Evolutionary conservation across 2,113 vertebrate species (phyloP).

Genomic region (Bubalus kerabau): DNA sequence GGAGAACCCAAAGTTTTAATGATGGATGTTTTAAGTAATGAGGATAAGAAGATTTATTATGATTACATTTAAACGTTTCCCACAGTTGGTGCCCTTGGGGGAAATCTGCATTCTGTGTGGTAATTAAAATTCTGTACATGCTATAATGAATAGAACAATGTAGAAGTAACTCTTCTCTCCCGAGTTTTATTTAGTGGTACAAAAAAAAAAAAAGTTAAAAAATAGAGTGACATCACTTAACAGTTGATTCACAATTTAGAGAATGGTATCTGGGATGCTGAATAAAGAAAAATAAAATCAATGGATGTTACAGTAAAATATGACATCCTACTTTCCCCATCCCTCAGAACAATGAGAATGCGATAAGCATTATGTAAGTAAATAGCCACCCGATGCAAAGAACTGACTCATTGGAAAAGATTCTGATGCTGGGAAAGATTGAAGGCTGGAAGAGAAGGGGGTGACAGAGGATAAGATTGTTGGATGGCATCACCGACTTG

Average conservation of each 20-base stretch:
- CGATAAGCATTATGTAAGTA: neutral
- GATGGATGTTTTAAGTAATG: conserved; percentile 37
- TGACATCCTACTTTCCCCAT: neutral
- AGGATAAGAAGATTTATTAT: conserved; percentile 5
- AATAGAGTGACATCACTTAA: neutral
- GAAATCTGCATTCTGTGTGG: neutral
- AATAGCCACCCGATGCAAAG: neutral
- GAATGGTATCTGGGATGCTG: neutral
- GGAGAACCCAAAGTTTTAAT: neutral
- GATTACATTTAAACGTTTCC: conserved; percentile 14
- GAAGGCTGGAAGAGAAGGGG: neutral
- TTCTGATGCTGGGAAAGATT: neutral
- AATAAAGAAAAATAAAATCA: neutral
- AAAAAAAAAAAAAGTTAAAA: neutral
- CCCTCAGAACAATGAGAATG: neutral
- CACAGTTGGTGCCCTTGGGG: neutral
- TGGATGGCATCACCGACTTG: neutral
- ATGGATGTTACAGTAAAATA: neutral
- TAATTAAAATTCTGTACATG: conserved; percentile 28
- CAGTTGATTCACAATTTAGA: neutral
- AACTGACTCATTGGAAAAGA: neutral
- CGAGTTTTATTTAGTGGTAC: neutral
- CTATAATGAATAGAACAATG: neutral
- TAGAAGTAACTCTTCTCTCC: neutral
- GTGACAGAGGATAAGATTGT: neutral